Evolutionary conservation across 2,888 invertebrate genomes (phyloP).

Genomic region (Villa cingulata): DNA sequence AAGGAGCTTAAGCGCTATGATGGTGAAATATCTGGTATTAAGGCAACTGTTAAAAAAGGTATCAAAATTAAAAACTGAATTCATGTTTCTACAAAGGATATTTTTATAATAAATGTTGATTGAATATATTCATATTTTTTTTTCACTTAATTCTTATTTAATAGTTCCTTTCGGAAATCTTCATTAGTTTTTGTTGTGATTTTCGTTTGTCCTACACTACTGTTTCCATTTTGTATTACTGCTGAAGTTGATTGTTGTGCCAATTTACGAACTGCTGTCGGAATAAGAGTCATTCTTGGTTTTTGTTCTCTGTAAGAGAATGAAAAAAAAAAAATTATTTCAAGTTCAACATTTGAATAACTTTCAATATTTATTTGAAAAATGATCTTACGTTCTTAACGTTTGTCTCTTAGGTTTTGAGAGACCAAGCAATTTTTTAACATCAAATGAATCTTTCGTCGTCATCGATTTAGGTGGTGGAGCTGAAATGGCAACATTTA

Average conservation of each 20-base stretch:
- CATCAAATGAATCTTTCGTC: constrained; percentile 13
- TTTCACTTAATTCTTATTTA: not conserved
- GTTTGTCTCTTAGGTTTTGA: not conserved
- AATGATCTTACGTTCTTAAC: constrained; percentile 3
- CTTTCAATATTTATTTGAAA: not conserved
- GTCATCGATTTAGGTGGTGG: constrained; percentile 39
- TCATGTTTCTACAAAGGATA: not conserved
- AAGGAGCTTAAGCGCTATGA: constrained; percentile 70
- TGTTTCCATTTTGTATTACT: not conserved
- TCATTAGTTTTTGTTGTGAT: constrained; percentile 24
- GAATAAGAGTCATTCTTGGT: constrained; percentile 16
- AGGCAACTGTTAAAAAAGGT: constrained; percentile 75
- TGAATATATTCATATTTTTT: not conserved
- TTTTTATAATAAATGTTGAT: not conserved
- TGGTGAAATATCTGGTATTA: constrained; percentile 91
- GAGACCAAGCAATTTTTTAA: constrained; percentile 7
- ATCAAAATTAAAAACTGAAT: constrained; percentile 57
- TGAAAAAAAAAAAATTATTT: not conserved
- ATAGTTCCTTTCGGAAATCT: constrained; percentile 30
- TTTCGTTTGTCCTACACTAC: not conserved
- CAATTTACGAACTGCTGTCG: constrained; percentile 11
- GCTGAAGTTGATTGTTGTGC: not conserved
- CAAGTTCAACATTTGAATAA: not conserved
- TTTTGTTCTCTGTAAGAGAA: constrained; percentile 14
- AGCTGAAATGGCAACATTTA: constrained; percentile 42